phyloP scores from a whole-genome alignment of 2,113 vertebrate genomes.

The Eurypyga helias region DNA sequence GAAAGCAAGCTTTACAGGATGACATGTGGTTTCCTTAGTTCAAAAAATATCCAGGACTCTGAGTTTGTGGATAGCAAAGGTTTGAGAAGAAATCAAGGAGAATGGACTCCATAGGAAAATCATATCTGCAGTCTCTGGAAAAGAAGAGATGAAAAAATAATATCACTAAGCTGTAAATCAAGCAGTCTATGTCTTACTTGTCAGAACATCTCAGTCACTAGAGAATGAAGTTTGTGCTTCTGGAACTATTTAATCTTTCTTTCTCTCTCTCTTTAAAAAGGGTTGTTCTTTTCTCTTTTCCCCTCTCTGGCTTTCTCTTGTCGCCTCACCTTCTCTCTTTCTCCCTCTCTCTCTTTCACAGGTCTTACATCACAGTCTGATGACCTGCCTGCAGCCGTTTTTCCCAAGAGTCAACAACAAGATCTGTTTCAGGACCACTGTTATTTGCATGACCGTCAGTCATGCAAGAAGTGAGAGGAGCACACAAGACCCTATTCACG shows the following conservation, averaged over 20 bases:
- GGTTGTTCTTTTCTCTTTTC: neutral
- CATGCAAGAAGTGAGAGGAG: neutral
- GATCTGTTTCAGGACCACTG: neutral
- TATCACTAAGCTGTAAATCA: neutral
- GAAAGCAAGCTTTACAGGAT: neutral
- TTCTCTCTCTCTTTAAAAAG: neutral
- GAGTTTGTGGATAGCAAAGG: neutral
- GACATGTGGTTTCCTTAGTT: neutral
- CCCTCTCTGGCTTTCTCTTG: neutral
- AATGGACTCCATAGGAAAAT: neutral
- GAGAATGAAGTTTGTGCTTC: neutral
- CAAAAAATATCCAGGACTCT: neutral
- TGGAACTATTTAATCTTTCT: neutral
- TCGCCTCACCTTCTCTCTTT: neutral
- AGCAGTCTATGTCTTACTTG: neutral
- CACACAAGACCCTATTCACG: neutral
- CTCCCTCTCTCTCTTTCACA: neutral
- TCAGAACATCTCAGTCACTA: neutral
- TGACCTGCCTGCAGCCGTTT: neutral
- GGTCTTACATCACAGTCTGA: neutral
- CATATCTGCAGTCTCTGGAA: neutral
- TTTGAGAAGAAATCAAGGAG: neutral
- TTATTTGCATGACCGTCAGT: neutral
- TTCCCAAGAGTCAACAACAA: neutral
- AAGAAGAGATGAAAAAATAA: neutral